Conservation (phyloP, 2,797 vertebrate species). For the Sciurus vulgaris region DNA sequence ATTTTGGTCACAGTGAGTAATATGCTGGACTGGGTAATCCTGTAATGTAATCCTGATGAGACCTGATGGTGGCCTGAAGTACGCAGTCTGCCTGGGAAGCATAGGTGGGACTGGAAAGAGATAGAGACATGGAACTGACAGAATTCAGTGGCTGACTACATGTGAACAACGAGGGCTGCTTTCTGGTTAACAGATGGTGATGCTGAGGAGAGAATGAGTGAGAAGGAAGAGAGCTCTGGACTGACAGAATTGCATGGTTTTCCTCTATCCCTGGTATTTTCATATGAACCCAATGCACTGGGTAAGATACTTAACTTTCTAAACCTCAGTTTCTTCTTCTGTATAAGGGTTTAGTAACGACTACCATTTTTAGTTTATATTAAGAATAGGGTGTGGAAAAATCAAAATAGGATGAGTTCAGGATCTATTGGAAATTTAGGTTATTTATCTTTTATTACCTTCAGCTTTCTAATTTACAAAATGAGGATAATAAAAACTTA, state of each 20-base stretch:
- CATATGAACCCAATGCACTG: not conserved
- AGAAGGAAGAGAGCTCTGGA: not conserved
- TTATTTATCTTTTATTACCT: not conserved
- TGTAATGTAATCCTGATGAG: not conserved
- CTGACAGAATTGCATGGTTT: not conserved
- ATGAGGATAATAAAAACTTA: not conserved
- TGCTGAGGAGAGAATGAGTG: not conserved
- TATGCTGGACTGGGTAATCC: not conserved
- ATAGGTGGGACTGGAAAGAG: not conserved
- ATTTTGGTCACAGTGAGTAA: not conserved
- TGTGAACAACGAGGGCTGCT: not conserved
- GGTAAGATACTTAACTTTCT: not conserved
- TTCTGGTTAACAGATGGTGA: not conserved
- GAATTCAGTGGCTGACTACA: not conserved
- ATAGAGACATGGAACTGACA: not conserved
- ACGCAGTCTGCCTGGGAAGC: not conserved
- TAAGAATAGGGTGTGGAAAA: not conserved
- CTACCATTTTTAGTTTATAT: not conserved
- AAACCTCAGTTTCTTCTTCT: not conserved
- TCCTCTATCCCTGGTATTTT: not conserved
- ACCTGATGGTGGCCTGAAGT: not conserved
- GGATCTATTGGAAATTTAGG: not conserved
- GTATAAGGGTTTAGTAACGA: not conserved
- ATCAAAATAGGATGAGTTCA: slow-evolving; percentile 23
- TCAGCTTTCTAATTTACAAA: slow-evolving; percentile 14